These are phyloP conservation scores for Ennomos erosarius DNA, from an alignment of 2,888 invertebrate genomes.

Conservation along the genomic window DNA sequence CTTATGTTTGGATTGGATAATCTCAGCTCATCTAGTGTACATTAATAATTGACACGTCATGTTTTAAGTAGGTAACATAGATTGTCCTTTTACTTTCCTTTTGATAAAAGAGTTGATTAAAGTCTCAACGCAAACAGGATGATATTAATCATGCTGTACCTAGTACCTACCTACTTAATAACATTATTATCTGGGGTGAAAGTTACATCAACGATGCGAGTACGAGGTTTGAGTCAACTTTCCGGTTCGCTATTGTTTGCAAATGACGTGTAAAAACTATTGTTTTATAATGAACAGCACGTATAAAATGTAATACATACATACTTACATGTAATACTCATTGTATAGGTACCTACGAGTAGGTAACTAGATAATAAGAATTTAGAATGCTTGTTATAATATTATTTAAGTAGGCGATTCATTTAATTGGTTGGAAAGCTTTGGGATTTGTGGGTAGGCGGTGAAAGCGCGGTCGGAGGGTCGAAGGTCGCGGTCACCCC, in stretches of 20 bases:
- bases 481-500: slow-evolving; percentile 57
- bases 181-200: slow-evolving; percentile 56
- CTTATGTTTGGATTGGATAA: slow-evolving; percentile 69
- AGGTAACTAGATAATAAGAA: no score
- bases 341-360: no score
- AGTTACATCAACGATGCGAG: slow-evolving; percentile 50
- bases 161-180: slow-evolving; percentile 14
- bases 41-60: slow-evolving; percentile 39
- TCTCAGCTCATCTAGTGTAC: slow-evolving; percentile 48
- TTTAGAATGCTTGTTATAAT: slow-evolving; percentile 39
- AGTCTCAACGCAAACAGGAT: slow-evolving; percentile 31
- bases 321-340: no score
- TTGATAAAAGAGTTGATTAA: slow-evolving; percentile 7
- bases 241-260: slow-evolving; percentile 71
- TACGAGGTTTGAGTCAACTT: slow-evolving; percentile 52
- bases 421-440: slow-evolving; percentile 51
- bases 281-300: slow-evolving; percentile 48
- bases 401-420: slow-evolving; percentile 40
- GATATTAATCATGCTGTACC: slow-evolving; percentile 47
- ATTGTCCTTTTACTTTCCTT: slow-evolving; percentile 4
- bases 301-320: slow-evolving; percentile 12
- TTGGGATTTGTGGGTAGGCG: slow-evolving; percentile 50
- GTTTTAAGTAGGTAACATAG: slow-evolving; percentile 21
- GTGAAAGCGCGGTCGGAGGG: slow-evolving; percentile 71
- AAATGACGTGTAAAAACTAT: slow-evolving; percentile 64